Evolutionary conservation across 2,888 invertebrate species (phyloP).

Genomic region (Gandaritis pyraliata): DNA sequence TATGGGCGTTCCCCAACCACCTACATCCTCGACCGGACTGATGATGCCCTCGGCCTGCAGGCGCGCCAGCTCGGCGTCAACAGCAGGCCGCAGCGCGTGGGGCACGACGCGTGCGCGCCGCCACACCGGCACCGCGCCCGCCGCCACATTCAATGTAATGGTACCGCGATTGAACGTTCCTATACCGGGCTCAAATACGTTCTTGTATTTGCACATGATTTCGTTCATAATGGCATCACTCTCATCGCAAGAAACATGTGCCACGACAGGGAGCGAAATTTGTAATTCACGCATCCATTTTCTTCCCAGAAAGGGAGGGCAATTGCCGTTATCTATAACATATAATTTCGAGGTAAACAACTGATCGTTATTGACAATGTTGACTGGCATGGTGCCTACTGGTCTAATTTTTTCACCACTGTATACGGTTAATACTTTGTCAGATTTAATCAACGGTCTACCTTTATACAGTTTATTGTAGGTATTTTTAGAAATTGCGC

Average conservation of each 20-base stretch:
- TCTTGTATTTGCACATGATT: slow-evolving; percentile 1
- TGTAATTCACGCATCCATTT: slow-evolving; percentile 9
- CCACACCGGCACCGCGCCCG: background rate
- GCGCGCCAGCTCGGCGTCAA: slow-evolving; percentile 1
- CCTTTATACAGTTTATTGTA: slow-evolving; percentile 6
- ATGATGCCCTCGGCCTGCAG: slow-evolving; percentile 4
- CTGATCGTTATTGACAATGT: slow-evolving; percentile 4
- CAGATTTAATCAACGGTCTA: slow-evolving; percentile 4
- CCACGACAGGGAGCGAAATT: background rate
- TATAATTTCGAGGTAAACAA: slow-evolving; percentile 4
- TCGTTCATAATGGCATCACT: background rate
- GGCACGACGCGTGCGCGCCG: slow-evolving; percentile 3
- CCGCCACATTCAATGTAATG: background rate
- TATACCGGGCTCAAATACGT: slow-evolving; percentile 4
- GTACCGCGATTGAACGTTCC: slow-evolving; percentile 1
- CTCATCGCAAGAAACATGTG: slow-evolving; percentile 1
- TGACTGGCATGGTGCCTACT: slow-evolving; percentile 2
- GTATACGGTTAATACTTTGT: background rate
- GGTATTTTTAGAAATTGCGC: slow-evolving; percentile 7
- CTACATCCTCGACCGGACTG: slow-evolving; percentile 1
- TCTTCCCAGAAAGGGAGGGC: background rate
- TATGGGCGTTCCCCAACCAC: slow-evolving; percentile 1
- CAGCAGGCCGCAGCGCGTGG: background rate
- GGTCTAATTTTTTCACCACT: slow-evolving; percentile 3
- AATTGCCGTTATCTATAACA: slow-evolving; percentile 6